Percentiles rank a stretch among this genome's conserved stretches.
These are phyloP conservation scores for Cricetomys ansorgei DNA, from an alignment of 2,113 vertebrate genomes.

Conservation along the genomic window DNA sequence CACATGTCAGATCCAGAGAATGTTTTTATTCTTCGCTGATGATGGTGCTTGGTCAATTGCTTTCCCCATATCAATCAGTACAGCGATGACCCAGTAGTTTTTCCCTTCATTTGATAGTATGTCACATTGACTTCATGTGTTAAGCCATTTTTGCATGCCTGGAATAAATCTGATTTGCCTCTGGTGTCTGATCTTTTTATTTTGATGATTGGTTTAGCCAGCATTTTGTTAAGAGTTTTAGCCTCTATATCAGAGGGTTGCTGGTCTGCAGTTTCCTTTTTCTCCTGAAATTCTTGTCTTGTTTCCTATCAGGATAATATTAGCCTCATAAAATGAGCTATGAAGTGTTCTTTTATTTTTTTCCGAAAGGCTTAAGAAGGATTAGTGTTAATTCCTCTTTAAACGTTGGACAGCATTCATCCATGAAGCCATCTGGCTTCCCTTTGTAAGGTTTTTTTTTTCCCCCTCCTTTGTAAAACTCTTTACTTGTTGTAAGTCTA, in stretches of 20 bases:
- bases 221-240: not conserved
- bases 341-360: slow-evolving; percentile 1
- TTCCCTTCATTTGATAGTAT: not conserved
- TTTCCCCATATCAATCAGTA: not conserved
- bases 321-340: not conserved
- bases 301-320: not conserved
- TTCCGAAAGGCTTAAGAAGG: not conserved
- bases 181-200: not conserved
- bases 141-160: not conserved
- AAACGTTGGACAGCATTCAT: not conserved
- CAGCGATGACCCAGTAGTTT: not conserved
- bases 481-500: not conserved
- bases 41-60: not conserved
- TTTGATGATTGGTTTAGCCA: not conserved
- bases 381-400: slow-evolving; percentile 32
- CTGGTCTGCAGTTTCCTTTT: not conserved
- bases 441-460: not conserved
- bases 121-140: not conserved
- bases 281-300: not conserved
- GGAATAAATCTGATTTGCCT: not conserved
- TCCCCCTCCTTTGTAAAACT: not conserved
- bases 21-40: not conserved
- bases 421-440: not conserved
- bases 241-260: not conserved
- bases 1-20: not conserved